These are phyloP conservation scores for Cathartes aura DNA, from an alignment of 2,113 vertebrate species.

Conservation along the genomic window DNA sequence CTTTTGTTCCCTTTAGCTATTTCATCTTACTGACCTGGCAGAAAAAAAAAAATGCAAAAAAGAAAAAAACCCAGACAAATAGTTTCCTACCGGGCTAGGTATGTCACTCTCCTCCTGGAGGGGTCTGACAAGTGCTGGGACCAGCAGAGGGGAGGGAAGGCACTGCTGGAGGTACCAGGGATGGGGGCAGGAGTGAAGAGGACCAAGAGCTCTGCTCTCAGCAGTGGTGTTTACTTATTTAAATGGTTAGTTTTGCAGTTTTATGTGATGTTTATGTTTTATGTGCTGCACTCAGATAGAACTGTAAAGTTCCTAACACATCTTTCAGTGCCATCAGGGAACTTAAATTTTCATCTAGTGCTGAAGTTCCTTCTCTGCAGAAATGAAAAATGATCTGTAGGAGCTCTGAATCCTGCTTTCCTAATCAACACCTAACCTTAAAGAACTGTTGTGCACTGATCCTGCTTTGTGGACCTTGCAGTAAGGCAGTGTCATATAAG, in stretches of 20 bases:
- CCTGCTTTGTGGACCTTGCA: background rate
- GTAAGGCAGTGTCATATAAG: background rate
- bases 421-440: background rate
- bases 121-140: background rate
- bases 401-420: background rate
- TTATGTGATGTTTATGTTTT: background rate
- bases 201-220: background rate
- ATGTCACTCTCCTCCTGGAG: background rate
- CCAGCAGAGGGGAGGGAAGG: background rate
- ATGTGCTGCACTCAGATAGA: background rate
- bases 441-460: background rate
- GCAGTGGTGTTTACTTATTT: background rate
- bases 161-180: background rate
- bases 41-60: no score
- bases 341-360: background rate
- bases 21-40: background rate
- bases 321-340: background rate
- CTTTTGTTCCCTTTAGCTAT: background rate
- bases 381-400: background rate
- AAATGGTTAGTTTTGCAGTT: background rate
- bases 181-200: background rate
- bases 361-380: background rate
- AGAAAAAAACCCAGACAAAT: fast-evolving
- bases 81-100: background rate
- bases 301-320: background rate